These are phyloP conservation scores for Uloborus diversus DNA, from an alignment of 1,140 invertebrate species.

Conservation along the genomic window DNA sequence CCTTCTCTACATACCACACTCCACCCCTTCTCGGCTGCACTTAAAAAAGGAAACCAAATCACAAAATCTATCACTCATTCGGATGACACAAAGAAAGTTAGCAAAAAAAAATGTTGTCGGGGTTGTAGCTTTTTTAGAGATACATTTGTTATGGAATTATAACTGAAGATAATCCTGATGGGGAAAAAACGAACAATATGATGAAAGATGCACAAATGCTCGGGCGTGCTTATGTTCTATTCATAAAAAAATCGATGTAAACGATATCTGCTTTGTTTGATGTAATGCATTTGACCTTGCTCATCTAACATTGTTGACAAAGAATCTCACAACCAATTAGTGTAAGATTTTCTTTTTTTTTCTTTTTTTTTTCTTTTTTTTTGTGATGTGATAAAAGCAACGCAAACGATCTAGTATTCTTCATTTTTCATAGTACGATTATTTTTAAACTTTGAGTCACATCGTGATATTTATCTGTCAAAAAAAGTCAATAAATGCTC, in stretches of 20 bases:
- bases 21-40: slow-evolving; percentile 16
- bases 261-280: not conserved
- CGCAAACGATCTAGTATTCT: too few relatives aligned
- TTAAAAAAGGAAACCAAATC: slow-evolving; percentile 16
- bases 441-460: too few relatives aligned
- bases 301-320: too few relatives aligned
- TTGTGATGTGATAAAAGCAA: too few relatives aligned
- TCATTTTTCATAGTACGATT: too few relatives aligned
- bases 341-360: too few relatives aligned
- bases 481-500: too few relatives aligned
- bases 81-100: not conserved
- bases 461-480: too few relatives aligned
- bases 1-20: not conserved
- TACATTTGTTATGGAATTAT: not conserved
- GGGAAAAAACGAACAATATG: not conserved
- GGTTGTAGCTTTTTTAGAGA: not conserved
- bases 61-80: slow-evolving; percentile 35
- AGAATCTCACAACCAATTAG: too few relatives aligned
- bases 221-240: not conserved
- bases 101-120: not conserved
- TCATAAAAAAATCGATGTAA: not conserved
- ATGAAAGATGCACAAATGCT: not conserved
- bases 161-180: not conserved
- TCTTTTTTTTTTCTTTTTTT: too few relatives aligned
- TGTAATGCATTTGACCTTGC: not conserved